phyloP scores from a whole-genome alignment of 2,113 vertebrate species.

The Lophius piscatorius region DNA sequence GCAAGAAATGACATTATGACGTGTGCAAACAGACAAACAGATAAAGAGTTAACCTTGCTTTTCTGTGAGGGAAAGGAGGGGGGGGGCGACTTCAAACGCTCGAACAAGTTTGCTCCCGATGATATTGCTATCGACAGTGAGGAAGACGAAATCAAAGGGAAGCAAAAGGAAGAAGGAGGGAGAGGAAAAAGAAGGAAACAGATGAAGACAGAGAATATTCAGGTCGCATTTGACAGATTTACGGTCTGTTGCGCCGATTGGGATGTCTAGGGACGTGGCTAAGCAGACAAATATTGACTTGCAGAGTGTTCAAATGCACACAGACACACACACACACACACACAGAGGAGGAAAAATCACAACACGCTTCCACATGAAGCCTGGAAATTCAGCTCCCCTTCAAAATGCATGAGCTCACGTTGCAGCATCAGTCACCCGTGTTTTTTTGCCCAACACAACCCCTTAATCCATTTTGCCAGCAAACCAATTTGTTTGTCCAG shows the following conservation, averaged over 20 bases:
- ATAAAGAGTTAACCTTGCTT: slow-evolving; percentile 64
- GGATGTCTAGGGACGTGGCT: slow-evolving; percentile 76
- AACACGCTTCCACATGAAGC: slow-evolving; percentile 56
- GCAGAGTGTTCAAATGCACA: slow-evolving; percentile 38
- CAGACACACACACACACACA: slow-evolving; percentile 10
- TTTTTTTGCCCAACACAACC: slow-evolving; percentile 58
- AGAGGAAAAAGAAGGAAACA: slow-evolving; percentile 56
- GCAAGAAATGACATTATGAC: slow-evolving; percentile 48
- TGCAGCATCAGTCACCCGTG: slow-evolving; percentile 65
- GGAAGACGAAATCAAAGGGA: slow-evolving; percentile 66
- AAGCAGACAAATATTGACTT: slow-evolving; percentile 83
- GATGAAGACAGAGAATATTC: slow-evolving; percentile 80
- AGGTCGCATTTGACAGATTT: slow-evolving; percentile 80
- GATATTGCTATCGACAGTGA: slow-evolving; percentile 73
- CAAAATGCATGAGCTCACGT: slow-evolving; percentile 73
- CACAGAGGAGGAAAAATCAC: slow-evolving; percentile 35
- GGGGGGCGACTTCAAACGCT: slow-evolving; percentile 64
- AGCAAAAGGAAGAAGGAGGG: slow-evolving; percentile 55
- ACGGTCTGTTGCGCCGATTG: slow-evolving; percentile 75
- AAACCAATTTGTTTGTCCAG: slow-evolving; percentile 77
- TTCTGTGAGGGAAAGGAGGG: slow-evolving; percentile 6
- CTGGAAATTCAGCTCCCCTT: slow-evolving; percentile 60
- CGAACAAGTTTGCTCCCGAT: slow-evolving; percentile 60
- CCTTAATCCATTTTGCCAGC: slow-evolving; percentile 76
- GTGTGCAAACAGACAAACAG: slow-evolving; percentile 49